These are phyloP conservation scores for Malurus elegans DNA, from an alignment of 2,113 vertebrate species.

Conservation along the genomic window DNA sequence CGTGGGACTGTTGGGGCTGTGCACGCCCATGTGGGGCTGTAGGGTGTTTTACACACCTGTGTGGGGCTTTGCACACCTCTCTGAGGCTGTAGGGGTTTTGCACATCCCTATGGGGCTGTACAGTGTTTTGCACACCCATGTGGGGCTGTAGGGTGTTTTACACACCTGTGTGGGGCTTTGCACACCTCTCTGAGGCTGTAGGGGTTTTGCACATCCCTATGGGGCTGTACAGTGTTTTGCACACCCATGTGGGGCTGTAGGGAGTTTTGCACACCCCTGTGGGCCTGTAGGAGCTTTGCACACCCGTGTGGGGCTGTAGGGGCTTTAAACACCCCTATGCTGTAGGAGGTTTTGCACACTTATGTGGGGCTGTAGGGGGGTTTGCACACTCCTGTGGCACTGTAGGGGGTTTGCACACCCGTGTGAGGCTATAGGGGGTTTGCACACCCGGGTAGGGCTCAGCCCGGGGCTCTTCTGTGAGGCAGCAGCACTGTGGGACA, in stretches of 20 bases:
- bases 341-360: neutral
- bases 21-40: rapidly evolving
- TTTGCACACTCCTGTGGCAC: too few relatives aligned
- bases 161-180: neutral
- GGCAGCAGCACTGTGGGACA: slow-evolving; percentile 35
- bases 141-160: neutral
- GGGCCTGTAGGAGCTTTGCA: neutral
- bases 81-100: neutral
- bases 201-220: too few relatives aligned
- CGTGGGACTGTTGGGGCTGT: neutral
- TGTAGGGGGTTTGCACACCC: neutral
- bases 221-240: too few relatives aligned
- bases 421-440: neutral
- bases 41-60: too few relatives aligned
- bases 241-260: too few relatives aligned
- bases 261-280: neutral
- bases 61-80: neutral
- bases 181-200: neutral
- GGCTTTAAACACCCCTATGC: too few relatives aligned
- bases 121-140: neutral
- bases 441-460: neutral
- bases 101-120: neutral
- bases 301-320: neutral
- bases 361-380: neutral
- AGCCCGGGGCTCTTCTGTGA: neutral